Base-by-base conservation (phyloP, 2,113 vertebrate genomes). In the Scolopax mira region DNA sequence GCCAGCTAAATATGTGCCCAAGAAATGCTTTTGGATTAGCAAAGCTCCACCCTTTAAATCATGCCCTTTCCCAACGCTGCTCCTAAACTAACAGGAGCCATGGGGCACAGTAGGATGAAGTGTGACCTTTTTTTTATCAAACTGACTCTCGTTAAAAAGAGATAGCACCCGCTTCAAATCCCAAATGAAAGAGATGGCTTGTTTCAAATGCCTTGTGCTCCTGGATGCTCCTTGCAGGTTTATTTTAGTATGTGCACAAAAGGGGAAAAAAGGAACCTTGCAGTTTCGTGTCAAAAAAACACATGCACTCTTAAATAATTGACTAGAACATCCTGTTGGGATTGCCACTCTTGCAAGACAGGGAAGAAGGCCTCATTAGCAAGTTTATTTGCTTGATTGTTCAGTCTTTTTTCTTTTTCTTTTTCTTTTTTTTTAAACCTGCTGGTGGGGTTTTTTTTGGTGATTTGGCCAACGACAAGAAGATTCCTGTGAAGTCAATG, bases 251-350 rank as follows among this genome's bases (percentile, higher is more conserved):
- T n/a, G 35, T 93, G 90, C 91, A 88, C 67, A 62, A 88, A 80
- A 66, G 60, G 57, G 17, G 19, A 41, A 88, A 90, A 87, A 89
- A 91, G 11, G 82, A 90, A 73, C 52, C 65, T 92, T 97, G 85
- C 93, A 87, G 88, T 96, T 96, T 96, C 12, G 7, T 87, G 64
- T 90, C 54, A 91, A 72, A 92, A 94, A 96, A 74, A 2, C 93
- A 96, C 71, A 72, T 89, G 75, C 75, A 57, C 72, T 89, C 88
- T 92, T 98, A 96, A 97, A 97, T 97, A 97, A 97, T 97, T 97
- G 52, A 97, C 88, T 78, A 94, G 84, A 94, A 94, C 92, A 95
- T 94, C 94, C 96, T 95, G 85, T 95, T 94, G 96, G 93, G 94
- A 97, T 89, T 95, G 87, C 67, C 77, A 57, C 46, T 94, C 75